These are phyloP conservation scores for Characodon lateralis DNA, from an alignment of 2,797 vertebrate genomes.

Conservation along the genomic window DNA sequence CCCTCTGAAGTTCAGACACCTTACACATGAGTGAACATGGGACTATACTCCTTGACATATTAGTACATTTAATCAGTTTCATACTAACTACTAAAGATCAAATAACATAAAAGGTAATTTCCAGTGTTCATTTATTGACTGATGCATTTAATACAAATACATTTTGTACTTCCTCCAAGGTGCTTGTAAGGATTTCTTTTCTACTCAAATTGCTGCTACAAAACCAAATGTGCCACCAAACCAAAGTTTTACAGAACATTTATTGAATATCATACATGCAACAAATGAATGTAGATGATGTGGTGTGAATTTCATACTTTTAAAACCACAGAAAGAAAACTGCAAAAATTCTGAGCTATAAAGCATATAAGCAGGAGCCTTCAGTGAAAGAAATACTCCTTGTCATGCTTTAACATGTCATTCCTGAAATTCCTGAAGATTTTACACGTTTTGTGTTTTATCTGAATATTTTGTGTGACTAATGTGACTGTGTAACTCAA, in stretches of 20 bases:
- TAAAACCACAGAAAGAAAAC: constrained; percentile 7
- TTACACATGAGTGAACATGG: constrained; percentile 1
- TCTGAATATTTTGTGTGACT: constrained; percentile 8
- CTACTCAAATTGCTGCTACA: constrained; percentile 26
- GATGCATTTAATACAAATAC: constrained; percentile 8
- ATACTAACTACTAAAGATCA: constrained; percentile 1
- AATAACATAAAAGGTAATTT: constrained; percentile 7
- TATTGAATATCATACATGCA: constrained; percentile 15
- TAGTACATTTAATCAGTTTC: constrained; percentile 1
- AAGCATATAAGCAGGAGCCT: constrained; percentile 7
- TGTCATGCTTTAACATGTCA: constrained; percentile 7
- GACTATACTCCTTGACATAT: neutral
- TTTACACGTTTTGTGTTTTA: neutral
- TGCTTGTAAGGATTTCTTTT: constrained; percentile 9
- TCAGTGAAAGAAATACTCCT: neutral
- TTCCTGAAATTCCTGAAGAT: neutral
- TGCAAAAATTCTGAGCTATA: constrained; percentile 15
- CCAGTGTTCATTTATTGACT: constrained; percentile 20
- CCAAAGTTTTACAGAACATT: constrained; percentile 1
- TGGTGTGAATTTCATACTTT: constrained; percentile 7
- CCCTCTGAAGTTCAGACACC: neutral
- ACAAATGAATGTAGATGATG: constrained; percentile 13
- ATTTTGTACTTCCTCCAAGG: constrained; percentile 8
- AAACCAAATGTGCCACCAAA: constrained; percentile 6
- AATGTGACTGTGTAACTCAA: constrained; percentile 21